These are phyloP conservation scores for Campylomormyrus tamandua DNA, from an alignment of 2,113 vertebrate genomes.

Conservation along the genomic window DNA sequence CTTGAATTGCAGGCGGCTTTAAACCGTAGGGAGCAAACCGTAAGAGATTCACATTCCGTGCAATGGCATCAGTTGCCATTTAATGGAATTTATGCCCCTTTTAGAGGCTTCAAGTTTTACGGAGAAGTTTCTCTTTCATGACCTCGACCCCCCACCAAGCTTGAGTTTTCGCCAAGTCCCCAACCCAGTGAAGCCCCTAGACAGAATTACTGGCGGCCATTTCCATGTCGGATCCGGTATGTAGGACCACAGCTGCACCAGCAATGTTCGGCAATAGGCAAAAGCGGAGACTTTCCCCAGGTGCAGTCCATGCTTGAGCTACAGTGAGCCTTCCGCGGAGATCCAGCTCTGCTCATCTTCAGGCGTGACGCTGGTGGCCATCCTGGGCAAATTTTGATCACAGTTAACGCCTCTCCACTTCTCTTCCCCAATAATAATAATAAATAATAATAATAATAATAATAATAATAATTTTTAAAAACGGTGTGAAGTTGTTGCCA, in stretches of 20 bases:
- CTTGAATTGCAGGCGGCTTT: neutral
- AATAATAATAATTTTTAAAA: no score
- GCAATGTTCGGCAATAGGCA: neutral
- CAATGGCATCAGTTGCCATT: neutral
- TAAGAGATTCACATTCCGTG: neutral
- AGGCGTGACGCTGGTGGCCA: neutral
- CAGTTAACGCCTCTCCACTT: neutral
- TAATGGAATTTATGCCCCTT: neutral
- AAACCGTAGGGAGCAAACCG: no score
- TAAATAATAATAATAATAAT: no score
- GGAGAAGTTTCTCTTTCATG: neutral
- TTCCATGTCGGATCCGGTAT: neutral
- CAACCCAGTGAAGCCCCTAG: neutral
- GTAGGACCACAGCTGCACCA: neutral
- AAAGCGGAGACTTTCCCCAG: neutral
- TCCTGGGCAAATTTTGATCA: neutral
- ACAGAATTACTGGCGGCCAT: neutral
- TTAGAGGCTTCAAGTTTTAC: neutral
- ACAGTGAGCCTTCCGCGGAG: neutral
- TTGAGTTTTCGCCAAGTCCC: neutral
- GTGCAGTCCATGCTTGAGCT: neutral
- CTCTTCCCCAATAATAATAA: neutral
- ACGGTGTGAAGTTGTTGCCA: neutral
- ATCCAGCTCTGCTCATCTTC: neutral
- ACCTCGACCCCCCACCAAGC: neutral